A percentile compares a stretch with the other conserved stretches of the same genome.
Evolutionary conservation across 2,888 invertebrate genomes (phyloP).

Genomic region (Encarsia formosa): DNA sequence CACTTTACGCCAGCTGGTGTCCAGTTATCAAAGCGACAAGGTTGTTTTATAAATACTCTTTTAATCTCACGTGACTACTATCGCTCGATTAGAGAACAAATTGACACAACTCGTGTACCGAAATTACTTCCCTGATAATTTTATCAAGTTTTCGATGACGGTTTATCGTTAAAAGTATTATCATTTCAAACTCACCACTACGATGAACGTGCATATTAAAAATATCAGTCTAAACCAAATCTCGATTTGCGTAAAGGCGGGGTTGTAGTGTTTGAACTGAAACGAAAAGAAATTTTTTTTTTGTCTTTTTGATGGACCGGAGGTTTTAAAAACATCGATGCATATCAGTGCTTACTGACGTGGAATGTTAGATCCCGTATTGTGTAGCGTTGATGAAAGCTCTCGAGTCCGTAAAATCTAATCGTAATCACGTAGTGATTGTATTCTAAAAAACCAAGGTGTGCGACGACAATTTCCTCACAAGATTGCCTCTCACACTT

Average conservation of each 20-base stretch:
- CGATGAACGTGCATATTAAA: conserved; percentile 77
- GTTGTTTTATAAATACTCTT: too few species aligned
- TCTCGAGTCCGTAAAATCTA: conserved; percentile 77
- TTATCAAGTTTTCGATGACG: too few species aligned
- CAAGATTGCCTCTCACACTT: conserved; percentile 78
- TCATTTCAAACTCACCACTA: conserved; percentile 75
- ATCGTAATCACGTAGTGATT: conserved; percentile 83
- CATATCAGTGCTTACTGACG: conserved; percentile 59
- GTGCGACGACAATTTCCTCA: conserved; percentile 82
- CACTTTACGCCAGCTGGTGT: too few species aligned
- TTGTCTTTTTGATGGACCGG: conserved; percentile 1
- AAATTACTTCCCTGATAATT: too few species aligned
- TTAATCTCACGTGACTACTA: too few species aligned
- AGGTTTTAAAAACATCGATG: conserved; percentile 16
- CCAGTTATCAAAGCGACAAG: too few species aligned
- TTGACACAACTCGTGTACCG: too few species aligned
- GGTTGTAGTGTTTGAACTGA: conserved; percentile 94
- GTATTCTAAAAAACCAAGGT: conserved; percentile 85
- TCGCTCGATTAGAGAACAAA: too few species aligned
- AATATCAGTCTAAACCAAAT: conserved; percentile 97
- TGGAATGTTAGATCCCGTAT: conserved; percentile 81
- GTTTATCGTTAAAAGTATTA: too few species aligned
- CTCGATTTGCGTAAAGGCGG: conserved; percentile 93
- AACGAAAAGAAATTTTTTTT: conserved; percentile 42
- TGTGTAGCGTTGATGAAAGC: conserved; percentile 77